Conservation (phyloP, 2,113 vertebrate species). For the Hemiprocne comata region DNA sequence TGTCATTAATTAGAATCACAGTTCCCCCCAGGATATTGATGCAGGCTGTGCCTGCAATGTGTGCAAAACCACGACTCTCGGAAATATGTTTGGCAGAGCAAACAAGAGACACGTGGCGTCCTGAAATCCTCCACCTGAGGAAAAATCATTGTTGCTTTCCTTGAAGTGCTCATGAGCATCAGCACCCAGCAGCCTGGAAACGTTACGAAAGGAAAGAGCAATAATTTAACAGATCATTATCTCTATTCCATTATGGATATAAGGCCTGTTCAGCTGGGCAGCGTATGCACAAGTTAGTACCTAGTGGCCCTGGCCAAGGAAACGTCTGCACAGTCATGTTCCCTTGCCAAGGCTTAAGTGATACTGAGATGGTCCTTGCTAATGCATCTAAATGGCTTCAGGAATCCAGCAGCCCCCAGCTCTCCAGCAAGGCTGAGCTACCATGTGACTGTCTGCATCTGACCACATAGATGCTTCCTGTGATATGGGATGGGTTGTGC, state of each 20-base stretch:
- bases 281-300: rapidly evolving
- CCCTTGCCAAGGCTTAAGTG: background rate
- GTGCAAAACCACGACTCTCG: background rate
- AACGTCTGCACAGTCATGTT: background rate
- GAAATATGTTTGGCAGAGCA: conserved; percentile 19
- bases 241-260: background rate
- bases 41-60: conserved; percentile 42
- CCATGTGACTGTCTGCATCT: conserved; percentile 25
- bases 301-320: background rate
- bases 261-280: background rate
- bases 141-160: conserved; percentile 23
- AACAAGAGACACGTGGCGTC: background rate
- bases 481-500: background rate
- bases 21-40: conserved; percentile 10
- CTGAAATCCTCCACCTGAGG: conserved; percentile 50
- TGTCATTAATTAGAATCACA: conserved; percentile 26
- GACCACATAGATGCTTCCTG: background rate
- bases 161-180: background rate
- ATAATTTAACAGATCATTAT: conserved; percentile 26
- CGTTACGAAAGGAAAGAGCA: background rate
- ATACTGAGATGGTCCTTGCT: background rate
- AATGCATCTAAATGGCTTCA: background rate
- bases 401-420: conserved; percentile 10
- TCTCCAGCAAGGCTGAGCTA: background rate
- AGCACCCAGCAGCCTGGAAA: conserved; percentile 7